These are phyloP conservation scores for Scolopax bukidnonensis DNA, from an alignment of 2,797 vertebrate genomes.

Conservation along the genomic window DNA sequence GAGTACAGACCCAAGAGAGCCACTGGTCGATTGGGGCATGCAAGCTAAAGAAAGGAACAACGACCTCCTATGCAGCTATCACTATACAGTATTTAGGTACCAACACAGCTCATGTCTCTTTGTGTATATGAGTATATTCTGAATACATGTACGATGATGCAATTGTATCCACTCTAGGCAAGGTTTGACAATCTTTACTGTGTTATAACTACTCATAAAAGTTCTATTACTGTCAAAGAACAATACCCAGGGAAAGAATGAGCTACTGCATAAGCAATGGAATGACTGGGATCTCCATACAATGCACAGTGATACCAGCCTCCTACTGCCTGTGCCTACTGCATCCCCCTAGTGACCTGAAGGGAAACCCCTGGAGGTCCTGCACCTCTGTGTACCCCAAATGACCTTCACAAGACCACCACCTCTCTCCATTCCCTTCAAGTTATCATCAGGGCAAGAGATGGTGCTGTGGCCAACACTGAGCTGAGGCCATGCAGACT, in stretches of 20 bases:
- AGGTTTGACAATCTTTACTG: not conserved
- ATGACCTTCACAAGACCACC: not conserved
- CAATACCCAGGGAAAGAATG: not conserved
- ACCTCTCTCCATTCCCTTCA: not conserved
- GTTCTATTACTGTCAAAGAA: not conserved
- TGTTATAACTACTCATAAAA: not conserved
- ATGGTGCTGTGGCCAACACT: fast-evolving
- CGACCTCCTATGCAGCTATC: not conserved
- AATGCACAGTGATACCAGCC: not conserved
- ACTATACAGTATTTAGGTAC: not conserved
- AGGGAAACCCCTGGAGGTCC: not conserved
- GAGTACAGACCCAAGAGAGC: not conserved
- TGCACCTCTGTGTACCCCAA: not conserved
- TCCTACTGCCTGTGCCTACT: not conserved
- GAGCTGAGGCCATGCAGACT: not conserved
- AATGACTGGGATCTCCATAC: not conserved
- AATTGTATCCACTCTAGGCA: not conserved
- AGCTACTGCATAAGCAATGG: not conserved
- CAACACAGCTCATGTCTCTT: not conserved
- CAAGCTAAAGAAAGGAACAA: not conserved
- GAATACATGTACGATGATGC: not conserved
- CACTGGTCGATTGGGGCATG: fast-evolving
- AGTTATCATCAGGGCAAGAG: not conserved
- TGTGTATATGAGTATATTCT: not conserved
- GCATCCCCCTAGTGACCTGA: not conserved